Conservation (phyloP, 1,140 invertebrate genomes). For the Meloidogyne hapla region DNA sequence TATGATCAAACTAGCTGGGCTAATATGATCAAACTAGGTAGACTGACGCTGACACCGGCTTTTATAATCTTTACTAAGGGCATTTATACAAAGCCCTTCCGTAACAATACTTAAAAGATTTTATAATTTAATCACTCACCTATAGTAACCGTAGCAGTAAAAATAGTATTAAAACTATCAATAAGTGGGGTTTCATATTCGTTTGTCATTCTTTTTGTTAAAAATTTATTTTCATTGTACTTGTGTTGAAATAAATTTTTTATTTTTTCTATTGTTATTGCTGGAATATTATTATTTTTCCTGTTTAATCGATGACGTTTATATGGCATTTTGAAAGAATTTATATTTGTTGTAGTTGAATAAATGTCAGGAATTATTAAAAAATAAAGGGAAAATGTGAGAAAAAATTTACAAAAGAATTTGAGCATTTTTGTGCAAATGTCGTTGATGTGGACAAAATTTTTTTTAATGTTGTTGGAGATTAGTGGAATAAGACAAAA, state of each 20-base stretch:
- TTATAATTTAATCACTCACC: background rate
- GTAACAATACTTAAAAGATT: too few relatives aligned
- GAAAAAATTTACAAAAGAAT: background rate
- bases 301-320: background rate
- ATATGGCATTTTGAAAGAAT: background rate
- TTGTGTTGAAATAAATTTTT: background rate
- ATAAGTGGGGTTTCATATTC: background rate
- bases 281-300: background rate
- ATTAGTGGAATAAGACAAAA: too few relatives aligned
- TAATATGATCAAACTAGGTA: too few relatives aligned
- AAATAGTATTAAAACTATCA: background rate
- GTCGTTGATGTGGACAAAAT: too few relatives aligned
- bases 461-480: too few relatives aligned
- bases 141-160: background rate
- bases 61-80: too few relatives aligned
- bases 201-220: background rate
- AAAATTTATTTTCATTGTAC: background rate
- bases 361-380: background rate
- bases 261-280: background rate
- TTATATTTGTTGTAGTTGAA: background rate
- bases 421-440: background rate
- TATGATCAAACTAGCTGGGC: too few relatives aligned
- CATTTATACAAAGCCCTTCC: too few relatives aligned
- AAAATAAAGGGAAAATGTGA: background rate
- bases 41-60: too few relatives aligned